These are phyloP conservation scores for Mythimna lalbum DNA, from an alignment of 2,888 invertebrate genomes.

Conservation along the genomic window DNA sequence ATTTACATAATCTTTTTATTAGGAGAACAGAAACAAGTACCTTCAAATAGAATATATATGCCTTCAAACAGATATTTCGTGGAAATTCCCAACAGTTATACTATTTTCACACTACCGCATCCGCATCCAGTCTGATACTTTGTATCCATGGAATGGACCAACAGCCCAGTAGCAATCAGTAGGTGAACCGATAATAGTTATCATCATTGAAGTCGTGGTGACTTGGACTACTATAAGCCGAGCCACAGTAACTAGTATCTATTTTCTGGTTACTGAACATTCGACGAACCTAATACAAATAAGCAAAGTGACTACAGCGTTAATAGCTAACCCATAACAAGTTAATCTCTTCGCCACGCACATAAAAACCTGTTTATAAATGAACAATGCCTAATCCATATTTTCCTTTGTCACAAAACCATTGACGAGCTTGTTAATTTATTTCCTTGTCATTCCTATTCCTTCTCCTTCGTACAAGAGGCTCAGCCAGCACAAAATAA, in stretches of 20 bases:
- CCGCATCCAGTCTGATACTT: slow-evolving; percentile 36
- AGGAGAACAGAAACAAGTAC: slow-evolving; percentile 21
- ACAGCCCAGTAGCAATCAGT: slow-evolving; percentile 26
- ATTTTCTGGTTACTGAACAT: background rate
- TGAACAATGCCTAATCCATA: background rate
- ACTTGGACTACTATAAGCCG: background rate
- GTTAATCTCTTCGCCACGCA: no score
- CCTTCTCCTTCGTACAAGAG: background rate
- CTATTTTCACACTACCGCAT: slow-evolving; percentile 36
- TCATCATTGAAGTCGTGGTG: background rate
- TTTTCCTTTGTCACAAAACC: background rate
- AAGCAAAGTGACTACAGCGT: no score
- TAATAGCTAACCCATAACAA: no score
- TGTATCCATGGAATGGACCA: slow-evolving; percentile 24
- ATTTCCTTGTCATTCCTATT: background rate
- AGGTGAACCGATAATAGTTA: slow-evolving; percentile 8
- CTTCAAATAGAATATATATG: background rate
- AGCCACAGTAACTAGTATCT: background rate
- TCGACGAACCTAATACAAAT: no score
- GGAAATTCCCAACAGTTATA: slow-evolving; percentile 38
- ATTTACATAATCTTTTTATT: slow-evolving; percentile 1
- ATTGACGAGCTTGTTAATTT: background rate
- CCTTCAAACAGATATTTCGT: slow-evolving; percentile 35
- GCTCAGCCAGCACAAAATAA: background rate
- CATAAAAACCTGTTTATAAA: background rate